Base-by-base conservation (phyloP, 2,113 vertebrate species). In the Elachura formosa region DNA sequence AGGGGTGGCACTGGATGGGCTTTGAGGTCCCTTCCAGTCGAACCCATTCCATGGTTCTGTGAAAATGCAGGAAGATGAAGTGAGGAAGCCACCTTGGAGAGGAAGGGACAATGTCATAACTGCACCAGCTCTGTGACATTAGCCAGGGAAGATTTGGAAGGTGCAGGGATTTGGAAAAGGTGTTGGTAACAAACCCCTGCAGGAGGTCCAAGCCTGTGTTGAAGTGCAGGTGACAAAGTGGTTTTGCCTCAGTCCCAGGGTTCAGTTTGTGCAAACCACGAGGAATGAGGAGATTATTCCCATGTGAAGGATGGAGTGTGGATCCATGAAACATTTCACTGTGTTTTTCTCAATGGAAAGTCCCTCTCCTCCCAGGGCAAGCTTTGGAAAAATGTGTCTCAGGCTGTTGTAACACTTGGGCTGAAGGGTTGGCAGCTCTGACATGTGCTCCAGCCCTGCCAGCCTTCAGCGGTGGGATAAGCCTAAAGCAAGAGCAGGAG, bases 231-330 rank as follows among this genome's bases (percentile, higher is more conserved):
- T 66, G 67, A 54, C 71, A 56, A 61, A 78, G 77, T 59, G 2
- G 1, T 41, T 91, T 85, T 54, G 68, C 66, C 56, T 89, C 64
- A 90, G 75, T 84, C 48, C 45, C 33, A 40, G 76, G 6, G 17
- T 14, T 66, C 64, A 72, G 56, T 7, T 79, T 79, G 83, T 84
- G 74, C 74, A 87, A n/a, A 73, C 67, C 7, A 2, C 46, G 25
- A 80, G 67, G 43, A 69, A 55, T 67, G 61, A 77, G 74, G 61
- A 62, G 54, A n/a, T 93, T 33, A 31, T 93, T 94, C 62, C 75
- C 15, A 10, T 14, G 62, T 41, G 79, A 46, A 62, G 66, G 61
- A 5, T 24, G 34, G 45, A 48, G n/a, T 0, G 1, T 26, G 69
- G 49, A 24, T 66, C 90, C 34, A 14, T 52, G 71, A 52, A 56